Evolutionary conservation across 2,113 vertebrate species (phyloP).

Genomic region (Zosterops borbonicus): DNA sequence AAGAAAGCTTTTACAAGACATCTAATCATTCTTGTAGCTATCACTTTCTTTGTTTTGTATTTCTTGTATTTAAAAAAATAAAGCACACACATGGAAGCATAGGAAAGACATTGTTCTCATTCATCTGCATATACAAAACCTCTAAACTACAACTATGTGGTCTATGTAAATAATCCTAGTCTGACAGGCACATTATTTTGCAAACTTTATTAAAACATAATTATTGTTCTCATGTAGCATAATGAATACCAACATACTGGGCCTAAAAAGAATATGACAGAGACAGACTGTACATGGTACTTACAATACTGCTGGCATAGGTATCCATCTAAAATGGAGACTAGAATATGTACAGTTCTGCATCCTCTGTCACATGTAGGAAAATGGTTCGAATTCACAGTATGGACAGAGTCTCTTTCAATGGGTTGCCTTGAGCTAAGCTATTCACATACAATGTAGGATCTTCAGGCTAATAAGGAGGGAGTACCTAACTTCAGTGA

Average conservation of each 20-base stretch:
- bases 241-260: background rate
- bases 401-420: background rate
- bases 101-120: background rate
- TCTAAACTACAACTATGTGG: background rate
- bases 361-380: background rate
- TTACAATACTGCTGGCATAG: background rate
- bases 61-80: background rate
- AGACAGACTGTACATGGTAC: background rate
- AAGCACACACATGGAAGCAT: background rate
- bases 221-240: background rate
- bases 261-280: background rate
- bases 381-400: background rate
- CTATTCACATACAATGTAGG: background rate
- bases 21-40: slow-evolving; percentile 13
- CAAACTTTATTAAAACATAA: background rate
- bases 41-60: background rate
- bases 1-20: slow-evolving; percentile 29
- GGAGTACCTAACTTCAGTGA: background rate
- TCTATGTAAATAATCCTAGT: background rate
- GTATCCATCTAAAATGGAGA: background rate
- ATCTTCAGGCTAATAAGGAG: background rate
- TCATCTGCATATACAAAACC: background rate
- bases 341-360: background rate
- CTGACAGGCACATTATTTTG: background rate
- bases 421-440: background rate